Percentiles rank a stretch among this genome's conserved stretches.
Conservation (phyloP, 2,797 vertebrate genomes). For the Otolemur crassicaudatus region DNA sequence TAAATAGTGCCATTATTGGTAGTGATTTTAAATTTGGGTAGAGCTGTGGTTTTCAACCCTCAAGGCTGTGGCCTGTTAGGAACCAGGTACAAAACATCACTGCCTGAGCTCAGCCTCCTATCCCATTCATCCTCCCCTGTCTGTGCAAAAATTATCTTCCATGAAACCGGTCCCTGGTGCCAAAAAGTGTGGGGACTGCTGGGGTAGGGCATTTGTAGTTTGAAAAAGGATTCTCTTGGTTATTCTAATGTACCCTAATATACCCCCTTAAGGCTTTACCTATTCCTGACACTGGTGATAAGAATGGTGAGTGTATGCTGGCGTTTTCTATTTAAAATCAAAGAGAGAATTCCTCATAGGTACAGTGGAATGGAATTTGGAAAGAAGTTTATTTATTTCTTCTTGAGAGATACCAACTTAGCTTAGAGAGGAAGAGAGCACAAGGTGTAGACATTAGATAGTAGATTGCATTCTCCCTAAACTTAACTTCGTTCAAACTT, state of each 20-base stretch:
- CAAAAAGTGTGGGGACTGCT: too few relatives aligned
- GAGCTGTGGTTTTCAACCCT: neutral
- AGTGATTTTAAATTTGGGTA: neutral
- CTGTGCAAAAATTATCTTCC: too few relatives aligned
- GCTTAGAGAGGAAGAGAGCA: neutral
- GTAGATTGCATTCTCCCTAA: neutral
- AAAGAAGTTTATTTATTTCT: neutral
- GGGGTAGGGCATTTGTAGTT: neutral
- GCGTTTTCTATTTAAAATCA: neutral
- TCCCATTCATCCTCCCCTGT: too few relatives aligned
- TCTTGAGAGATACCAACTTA: neutral
- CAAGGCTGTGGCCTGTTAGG: too few relatives aligned
- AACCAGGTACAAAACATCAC: too few relatives aligned
- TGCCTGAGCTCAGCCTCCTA: too few relatives aligned
- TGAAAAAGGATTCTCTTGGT: neutral
- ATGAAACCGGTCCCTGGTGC: too few relatives aligned
- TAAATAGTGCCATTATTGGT: neutral
- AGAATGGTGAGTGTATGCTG: neutral
- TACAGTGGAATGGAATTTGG: neutral
- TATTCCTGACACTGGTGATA: neutral
- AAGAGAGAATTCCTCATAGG: neutral
- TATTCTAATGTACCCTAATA: neutral
- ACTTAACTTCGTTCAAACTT: neutral
- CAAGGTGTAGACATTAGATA: neutral
- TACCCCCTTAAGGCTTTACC: neutral